Conservation (phyloP, 2,888 invertebrate genomes). For the Leptogaster cylindrica region DNA sequence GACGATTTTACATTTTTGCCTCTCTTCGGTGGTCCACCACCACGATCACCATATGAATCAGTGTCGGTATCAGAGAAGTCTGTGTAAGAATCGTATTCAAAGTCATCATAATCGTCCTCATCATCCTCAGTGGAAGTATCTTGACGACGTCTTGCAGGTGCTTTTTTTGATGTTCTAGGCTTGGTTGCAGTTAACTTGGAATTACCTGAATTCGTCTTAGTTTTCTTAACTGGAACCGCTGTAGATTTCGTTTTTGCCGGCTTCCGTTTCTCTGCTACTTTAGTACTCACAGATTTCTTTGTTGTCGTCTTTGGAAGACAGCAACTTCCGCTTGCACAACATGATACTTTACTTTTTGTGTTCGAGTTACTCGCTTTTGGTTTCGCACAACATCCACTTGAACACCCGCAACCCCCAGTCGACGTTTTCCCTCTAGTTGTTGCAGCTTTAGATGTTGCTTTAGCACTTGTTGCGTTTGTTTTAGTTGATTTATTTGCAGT, state of each 20-base stretch:
- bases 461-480: not conserved
- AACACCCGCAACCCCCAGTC: not conserved
- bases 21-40: too few relatives aligned
- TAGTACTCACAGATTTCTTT: not conserved
- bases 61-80: not conserved
- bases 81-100: not conserved
- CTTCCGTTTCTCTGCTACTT: not conserved
- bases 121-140: constrained; percentile 6
- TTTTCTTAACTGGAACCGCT: not conserved
- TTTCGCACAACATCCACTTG: not conserved
- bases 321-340: not conserved
- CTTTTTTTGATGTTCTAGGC: not conserved
- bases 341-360: not conserved
- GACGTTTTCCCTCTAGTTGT: not conserved
- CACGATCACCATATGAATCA: constrained; percentile 1
- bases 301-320: constrained; percentile 11
- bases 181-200: not conserved
- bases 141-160: not conserved
- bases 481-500: not conserved
- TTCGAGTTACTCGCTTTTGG: not conserved
- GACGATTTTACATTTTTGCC: too few relatives aligned
- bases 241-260: not conserved
- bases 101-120: constrained; percentile 17
- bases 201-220: not conserved
- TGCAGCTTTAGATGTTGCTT: not conserved